Evolutionary conservation across 2,797 vertebrate genomes (phyloP), one percentile per base, ranked within the genome.

Genomic region (Sciurus vulgaris): DNA sequence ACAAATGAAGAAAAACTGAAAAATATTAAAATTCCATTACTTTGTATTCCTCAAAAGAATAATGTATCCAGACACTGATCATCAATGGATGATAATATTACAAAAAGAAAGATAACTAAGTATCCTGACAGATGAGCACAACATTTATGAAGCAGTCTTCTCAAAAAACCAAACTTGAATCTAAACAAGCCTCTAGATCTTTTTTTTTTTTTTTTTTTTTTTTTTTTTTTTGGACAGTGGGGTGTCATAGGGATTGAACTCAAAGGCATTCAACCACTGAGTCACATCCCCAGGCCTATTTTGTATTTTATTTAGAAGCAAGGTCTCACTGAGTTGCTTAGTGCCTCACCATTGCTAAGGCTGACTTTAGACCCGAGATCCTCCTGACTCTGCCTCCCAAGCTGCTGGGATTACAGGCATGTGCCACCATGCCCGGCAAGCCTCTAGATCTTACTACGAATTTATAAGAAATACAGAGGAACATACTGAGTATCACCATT

Each of bases 1-100:
- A 85, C 51, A 94, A 83, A 92, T 54, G 6, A 93, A 47, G 41
- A 94, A 70, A 24, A 35, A 67, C 18, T 54, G 15, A 81, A 90
- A 38, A 78, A 56, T 59, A 47, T 74, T 65, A 74, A 51, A 84
- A 47, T 61, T 44, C 67, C 18, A 30, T 91, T 73, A 85, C 79
- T 96, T 89, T 94, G 15, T 7, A 73, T 79, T 84, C 28, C 15
- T 94, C 26, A 63, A 7, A 63, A 24, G 79, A 86, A 86, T 81
- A 82, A 86, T 51, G 6, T 54, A 41, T 38, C 8, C 30, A 33
- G 63, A 65, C 5, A 78, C 4, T 79, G n/a, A 72, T 76, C 41
- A 81, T 54, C 69, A 70, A 56, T 41, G 49, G 33, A 59, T 54
- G n/a, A 17, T n/a, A 44, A 41, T 8, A 61, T 28, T 67, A 85